Percentiles rank a stretch among this genome's conserved stretches.
phyloP scores from a whole-genome alignment of 2,888 invertebrate species.

The Lasioglossum malachurum region DNA sequence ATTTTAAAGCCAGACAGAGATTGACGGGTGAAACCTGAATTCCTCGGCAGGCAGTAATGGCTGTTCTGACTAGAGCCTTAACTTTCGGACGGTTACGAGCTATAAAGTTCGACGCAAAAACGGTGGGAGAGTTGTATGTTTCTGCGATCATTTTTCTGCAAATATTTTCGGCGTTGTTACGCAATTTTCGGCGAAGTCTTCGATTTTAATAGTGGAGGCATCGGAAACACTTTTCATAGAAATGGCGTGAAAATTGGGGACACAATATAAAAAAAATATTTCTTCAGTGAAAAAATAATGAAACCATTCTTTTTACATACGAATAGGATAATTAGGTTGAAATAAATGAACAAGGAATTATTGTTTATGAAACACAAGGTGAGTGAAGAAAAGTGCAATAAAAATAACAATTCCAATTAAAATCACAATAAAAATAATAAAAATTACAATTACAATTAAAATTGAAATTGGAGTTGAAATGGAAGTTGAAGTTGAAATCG shows the following conservation, averaged over 20 bases:
- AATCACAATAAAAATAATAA: too few relatives aligned
- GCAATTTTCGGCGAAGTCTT: neutral
- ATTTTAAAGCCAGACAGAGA: neutral
- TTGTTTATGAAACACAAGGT: too few relatives aligned
- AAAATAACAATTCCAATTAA: too few relatives aligned
- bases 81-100: slow-evolving; percentile 70
- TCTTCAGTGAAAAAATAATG: neutral
- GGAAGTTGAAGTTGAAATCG: too few relatives aligned
- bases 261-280: too few relatives aligned
- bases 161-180: neutral
- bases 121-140: slow-evolving; percentile 29
- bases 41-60: slow-evolving; percentile 64
- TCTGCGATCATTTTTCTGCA: slow-evolving; percentile 21
- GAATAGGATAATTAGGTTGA: too few relatives aligned
- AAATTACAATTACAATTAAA: too few relatives aligned
- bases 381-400: too few relatives aligned
- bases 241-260: neutral
- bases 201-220: neutral
- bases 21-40: slow-evolving; percentile 67
- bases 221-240: neutral
- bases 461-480: too few relatives aligned
- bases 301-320: too few relatives aligned
- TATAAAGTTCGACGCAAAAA: slow-evolving; percentile 72
- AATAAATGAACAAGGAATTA: too few relatives aligned
- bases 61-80: slow-evolving; percentile 65